Evolutionary conservation across 2,113 vertebrate genomes (phyloP).

Genomic region (Etia nguti): DNA sequence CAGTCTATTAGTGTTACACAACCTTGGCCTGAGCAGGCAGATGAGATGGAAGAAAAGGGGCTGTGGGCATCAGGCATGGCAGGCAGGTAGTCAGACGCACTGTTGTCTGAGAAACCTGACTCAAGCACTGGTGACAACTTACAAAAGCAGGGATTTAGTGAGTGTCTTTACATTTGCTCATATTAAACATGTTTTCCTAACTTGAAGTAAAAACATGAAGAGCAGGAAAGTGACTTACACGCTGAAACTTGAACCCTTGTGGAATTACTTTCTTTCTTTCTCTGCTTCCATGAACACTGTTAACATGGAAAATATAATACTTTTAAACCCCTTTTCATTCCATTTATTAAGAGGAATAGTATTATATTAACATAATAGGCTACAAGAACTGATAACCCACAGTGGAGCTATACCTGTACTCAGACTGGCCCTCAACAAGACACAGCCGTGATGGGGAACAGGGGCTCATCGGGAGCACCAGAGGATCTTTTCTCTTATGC

Average conservation of each 20-base stretch:
- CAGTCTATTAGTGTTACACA: background rate
- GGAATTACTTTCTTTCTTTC: slow-evolving; percentile 59
- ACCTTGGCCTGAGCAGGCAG: slow-evolving; percentile 47
- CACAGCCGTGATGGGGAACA: slow-evolving; percentile 66
- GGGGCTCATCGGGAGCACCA: slow-evolving; percentile 83
- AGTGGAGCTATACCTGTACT: slow-evolving; percentile 47
- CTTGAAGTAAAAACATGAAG: background rate
- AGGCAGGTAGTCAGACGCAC: slow-evolving; percentile 54
- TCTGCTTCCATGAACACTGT: slow-evolving; percentile 61
- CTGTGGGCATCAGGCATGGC: slow-evolving; percentile 17
- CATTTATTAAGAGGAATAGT: background rate
- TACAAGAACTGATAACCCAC: background rate
- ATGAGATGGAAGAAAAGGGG: slow-evolving; percentile 46
- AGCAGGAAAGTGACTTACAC: slow-evolving; percentile 47
- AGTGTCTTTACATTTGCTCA: background rate
- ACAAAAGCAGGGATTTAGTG: background rate
- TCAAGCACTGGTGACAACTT: slow-evolving; percentile 74
- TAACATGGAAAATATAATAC: background rate
- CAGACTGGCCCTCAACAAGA: slow-evolving; percentile 68
- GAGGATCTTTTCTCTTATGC: slow-evolving; percentile 41
- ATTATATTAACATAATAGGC: background rate
- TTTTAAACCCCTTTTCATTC: background rate
- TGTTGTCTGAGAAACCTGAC: slow-evolving; percentile 61
- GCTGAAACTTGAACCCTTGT: slow-evolving; percentile 45
- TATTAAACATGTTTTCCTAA: background rate